phyloP scores from a whole-genome alignment of 2,113 vertebrate species.

The Orientallactaga bullata region DNA sequence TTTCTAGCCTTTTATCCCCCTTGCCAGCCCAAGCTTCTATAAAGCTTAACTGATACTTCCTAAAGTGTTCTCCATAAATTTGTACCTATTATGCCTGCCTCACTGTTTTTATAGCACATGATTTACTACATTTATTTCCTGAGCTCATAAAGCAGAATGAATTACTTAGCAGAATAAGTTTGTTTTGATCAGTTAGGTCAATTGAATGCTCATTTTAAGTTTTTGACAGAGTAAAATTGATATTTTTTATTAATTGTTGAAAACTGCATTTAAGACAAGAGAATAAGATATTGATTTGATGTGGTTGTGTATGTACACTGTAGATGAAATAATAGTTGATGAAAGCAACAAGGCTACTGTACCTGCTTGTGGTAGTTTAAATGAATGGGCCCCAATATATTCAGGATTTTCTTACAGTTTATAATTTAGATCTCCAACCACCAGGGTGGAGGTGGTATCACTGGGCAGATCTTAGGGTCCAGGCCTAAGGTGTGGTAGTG shows the following conservation, averaged over 20 bases:
- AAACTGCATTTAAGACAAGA: background rate
- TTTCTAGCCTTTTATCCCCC: background rate
- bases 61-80: slow-evolving; percentile 35
- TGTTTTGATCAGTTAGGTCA: slow-evolving; percentile 27
- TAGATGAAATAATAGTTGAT: rapidly evolving
- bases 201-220: background rate
- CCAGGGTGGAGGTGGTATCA: too few species aligned
- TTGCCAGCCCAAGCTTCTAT: background rate
- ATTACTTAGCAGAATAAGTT: slow-evolving; percentile 20
- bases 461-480: too few species aligned
- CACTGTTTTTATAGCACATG: background rate
- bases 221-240: background rate
- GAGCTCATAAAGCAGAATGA: background rate
- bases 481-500: too few species aligned
- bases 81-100: background rate
- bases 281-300: background rate
- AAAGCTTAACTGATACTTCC: background rate
- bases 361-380: too few species aligned
- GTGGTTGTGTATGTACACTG: background rate
- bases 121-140: slow-evolving; percentile 30
- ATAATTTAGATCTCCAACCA: too few species aligned
- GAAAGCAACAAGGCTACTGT: background rate
- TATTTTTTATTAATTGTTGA: background rate
- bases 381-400: too few species aligned
- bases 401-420: too few species aligned